These are phyloP conservation scores for Campaea margaritaria DNA, from an alignment of 2,888 invertebrate genomes.

Conservation along the genomic window DNA sequence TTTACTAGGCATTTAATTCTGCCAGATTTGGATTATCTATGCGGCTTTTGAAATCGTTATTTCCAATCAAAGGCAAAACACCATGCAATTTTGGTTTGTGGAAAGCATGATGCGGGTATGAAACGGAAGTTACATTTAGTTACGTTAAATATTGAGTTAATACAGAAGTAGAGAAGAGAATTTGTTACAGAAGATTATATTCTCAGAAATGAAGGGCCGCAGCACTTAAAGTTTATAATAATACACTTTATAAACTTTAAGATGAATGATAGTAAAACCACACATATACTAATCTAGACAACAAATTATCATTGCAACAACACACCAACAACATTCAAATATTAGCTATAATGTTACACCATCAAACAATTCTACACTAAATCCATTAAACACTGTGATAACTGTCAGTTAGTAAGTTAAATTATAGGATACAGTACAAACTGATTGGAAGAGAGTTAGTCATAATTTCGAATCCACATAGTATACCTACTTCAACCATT, in stretches of 20 bases:
- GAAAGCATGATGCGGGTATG: slow-evolving; percentile 45
- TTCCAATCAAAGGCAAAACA: slow-evolving; percentile 38
- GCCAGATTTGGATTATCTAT: background rate
- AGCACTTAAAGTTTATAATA: slow-evolving; percentile 60
- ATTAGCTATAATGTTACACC: slow-evolving; percentile 80
- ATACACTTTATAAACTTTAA: slow-evolving; percentile 62
- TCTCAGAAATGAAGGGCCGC: slow-evolving; percentile 45
- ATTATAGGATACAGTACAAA: slow-evolving; percentile 51
- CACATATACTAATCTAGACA: slow-evolving; percentile 77
- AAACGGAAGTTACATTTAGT: slow-evolving; percentile 18
- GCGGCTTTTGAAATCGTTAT: slow-evolving; percentile 14
- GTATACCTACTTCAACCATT: slow-evolving; percentile 82
- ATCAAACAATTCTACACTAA: slow-evolving; percentile 81
- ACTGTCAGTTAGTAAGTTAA: slow-evolving; percentile 55
- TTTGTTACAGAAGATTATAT: slow-evolving; percentile 38
- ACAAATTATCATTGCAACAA: slow-evolving; percentile 75
- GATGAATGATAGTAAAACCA: slow-evolving; percentile 64
- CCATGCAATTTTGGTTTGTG: slow-evolving; percentile 41
- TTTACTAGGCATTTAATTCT: background rate
- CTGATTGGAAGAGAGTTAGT: slow-evolving; percentile 44
- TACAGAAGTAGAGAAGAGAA: slow-evolving; percentile 10
- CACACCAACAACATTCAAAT: slow-evolving; percentile 82
- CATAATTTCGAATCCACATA: slow-evolving; percentile 53
- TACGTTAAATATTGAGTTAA: slow-evolving; percentile 32
- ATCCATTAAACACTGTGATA: slow-evolving; percentile 60